phyloP scores from a whole-genome alignment of 2,113 vertebrate species.

The Urocitellus parryii region DNA sequence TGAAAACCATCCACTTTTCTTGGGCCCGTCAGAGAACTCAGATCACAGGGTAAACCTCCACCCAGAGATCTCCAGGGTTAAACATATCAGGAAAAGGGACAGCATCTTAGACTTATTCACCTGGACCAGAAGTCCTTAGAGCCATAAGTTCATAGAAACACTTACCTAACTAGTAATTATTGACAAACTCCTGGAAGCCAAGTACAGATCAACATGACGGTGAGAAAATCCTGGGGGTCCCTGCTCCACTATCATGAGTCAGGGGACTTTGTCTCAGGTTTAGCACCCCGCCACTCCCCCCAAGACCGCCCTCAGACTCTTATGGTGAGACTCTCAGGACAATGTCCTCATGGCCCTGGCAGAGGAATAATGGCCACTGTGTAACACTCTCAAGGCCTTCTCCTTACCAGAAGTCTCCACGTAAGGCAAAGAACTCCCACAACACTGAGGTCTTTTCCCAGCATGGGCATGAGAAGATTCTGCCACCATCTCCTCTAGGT shows the following conservation, averaged over 20 bases:
- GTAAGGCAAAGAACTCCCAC: not conserved
- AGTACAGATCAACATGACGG: not conserved
- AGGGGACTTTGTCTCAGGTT: not conserved
- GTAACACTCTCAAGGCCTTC: not conserved
- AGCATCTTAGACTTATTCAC: not conserved
- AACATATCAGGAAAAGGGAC: rapidly evolving
- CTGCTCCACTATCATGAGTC: not conserved
- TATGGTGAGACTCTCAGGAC: not conserved
- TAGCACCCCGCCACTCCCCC: not conserved
- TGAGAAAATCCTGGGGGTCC: not conserved
- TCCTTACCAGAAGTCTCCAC: not conserved
- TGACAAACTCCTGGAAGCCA: not conserved
- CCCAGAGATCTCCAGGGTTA: not conserved
- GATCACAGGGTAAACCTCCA: not conserved
- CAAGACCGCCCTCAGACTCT: not conserved
- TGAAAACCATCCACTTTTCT: not conserved
- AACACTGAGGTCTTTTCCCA: not conserved
- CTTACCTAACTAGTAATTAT: not conserved
- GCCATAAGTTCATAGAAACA: not conserved
- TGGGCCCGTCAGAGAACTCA: not conserved
- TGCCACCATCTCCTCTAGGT: not conserved
- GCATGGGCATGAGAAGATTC: no score
- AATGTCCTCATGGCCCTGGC: no score
- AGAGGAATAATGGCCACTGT: no score
- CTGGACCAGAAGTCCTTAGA: not conserved